These are phyloP conservation scores for Alexandromys fortis DNA, from an alignment of 2,113 vertebrate species.

Conservation along the genomic window DNA sequence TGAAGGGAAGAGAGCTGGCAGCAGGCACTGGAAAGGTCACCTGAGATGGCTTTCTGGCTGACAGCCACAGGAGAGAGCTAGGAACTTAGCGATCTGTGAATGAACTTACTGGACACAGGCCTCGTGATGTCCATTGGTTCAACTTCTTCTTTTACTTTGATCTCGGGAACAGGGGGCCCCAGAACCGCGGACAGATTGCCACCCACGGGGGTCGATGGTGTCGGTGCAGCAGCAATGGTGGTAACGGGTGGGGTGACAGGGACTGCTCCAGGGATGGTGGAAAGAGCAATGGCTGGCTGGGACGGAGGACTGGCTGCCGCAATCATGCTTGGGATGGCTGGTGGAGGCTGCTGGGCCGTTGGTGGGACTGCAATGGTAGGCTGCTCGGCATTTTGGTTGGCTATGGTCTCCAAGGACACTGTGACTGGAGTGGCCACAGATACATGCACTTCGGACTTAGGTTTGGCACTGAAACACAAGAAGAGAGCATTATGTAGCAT, in stretches of 20 bases:
- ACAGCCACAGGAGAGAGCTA: neutral
- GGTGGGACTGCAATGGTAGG: conserved; percentile 88
- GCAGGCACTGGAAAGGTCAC: neutral
- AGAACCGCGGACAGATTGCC: conserved; percentile 89
- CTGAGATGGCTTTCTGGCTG: neutral
- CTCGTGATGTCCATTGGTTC: conserved; percentile 92
- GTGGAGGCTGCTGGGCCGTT: conserved; percentile 91
- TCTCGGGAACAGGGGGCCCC: conserved; percentile 90
- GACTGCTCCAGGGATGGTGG: conserved; percentile 90
- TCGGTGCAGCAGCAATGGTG: conserved; percentile 91
- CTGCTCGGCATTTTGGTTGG: conserved; percentile 90
- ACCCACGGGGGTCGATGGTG: conserved; percentile 90
- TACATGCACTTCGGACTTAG: conserved; percentile 95
- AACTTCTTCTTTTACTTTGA: conserved; percentile 95
- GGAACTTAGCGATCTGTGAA: neutral
- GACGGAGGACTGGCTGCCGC: conserved; percentile 92
- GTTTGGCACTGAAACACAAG: conserved; percentile 90
- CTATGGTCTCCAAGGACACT: conserved; percentile 92
- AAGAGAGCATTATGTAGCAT: neutral
- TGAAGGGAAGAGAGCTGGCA: neutral
- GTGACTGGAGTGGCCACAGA: conserved; percentile 93
- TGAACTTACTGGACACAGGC: conserved; percentile 86
- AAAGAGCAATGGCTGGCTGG: conserved; percentile 91
- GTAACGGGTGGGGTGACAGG: conserved; percentile 88
- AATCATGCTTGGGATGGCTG: conserved; percentile 92